phyloP scores from a whole-genome alignment of 2,113 vertebrate species.

The Amphilophus citrinellus region DNA sequence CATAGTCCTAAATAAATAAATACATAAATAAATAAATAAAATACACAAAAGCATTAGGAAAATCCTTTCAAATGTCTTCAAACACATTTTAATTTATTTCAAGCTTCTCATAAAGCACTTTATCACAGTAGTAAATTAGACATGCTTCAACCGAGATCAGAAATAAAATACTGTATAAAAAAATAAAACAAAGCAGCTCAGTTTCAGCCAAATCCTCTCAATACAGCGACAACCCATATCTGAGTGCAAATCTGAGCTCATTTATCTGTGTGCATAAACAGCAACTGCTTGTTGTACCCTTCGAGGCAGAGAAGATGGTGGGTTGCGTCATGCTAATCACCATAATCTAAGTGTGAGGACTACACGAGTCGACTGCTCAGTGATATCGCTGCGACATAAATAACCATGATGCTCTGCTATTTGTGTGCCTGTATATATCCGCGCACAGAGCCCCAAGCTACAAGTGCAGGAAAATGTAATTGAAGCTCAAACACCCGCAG shows the following conservation, averaged over 20 bases:
- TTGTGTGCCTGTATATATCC: conserved; percentile 17
- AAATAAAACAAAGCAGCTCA: neutral
- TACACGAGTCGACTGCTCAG: conserved; percentile 38
- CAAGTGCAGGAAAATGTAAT: conserved; percentile 48
- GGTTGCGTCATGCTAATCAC: conserved; percentile 51
- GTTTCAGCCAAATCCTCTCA: conserved; percentile 18
- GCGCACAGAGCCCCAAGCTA: conserved; percentile 32
- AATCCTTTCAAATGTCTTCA: neutral
- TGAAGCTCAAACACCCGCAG: conserved; percentile 49
- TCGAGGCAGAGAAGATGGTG: conserved; percentile 9
- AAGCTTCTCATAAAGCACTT: neutral
- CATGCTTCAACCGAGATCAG: neutral
- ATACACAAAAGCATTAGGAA: neutral
- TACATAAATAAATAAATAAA: neutral
- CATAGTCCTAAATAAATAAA: neutral
- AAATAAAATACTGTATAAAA: conserved; percentile 5
- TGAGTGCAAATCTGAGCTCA: conserved; percentile 28
- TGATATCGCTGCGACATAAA: conserved; percentile 51
- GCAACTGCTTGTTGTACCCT: conserved; percentile 26
- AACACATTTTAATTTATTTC: neutral
- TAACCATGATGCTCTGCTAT: conserved; percentile 50
- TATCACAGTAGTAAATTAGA: neutral
- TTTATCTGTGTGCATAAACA: conserved; percentile 44
- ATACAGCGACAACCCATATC: conserved; percentile 8
- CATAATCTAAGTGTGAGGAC: conserved; percentile 60